Evolutionary conservation across 2,113 vertebrate species (phyloP), one percentile per base, ranked within the genome.

Genomic region (Mus musculus): DNA sequence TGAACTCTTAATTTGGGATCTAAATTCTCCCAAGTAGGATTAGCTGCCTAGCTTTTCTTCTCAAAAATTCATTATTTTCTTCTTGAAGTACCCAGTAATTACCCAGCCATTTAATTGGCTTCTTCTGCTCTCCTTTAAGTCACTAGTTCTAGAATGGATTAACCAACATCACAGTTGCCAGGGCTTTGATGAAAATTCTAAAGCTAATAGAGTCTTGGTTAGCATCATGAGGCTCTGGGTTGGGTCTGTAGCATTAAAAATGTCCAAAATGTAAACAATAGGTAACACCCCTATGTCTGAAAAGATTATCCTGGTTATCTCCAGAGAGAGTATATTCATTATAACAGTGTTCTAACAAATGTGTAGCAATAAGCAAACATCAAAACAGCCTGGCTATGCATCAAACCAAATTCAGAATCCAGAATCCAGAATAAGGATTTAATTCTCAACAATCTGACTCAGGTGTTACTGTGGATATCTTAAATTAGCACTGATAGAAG

Each of bases 71-170:
- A 16, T 94, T 95, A 46, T 22, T 54, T 94, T 94, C 69, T 96
- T 97, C 76, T 89, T 95, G 42, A 95, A 73, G 39, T 92, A 81
- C 72, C 69, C 59, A 73, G 42, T 88, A 85, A 75, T 93, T 89
- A 59, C 63, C 19, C 24, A 82, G 16, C 93, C 82, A 92, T 91
- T 81, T 76, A 96, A 12, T 33, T 93, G 77, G 20, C 78, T 76
- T 46, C 0, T 91, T 89, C 73, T 92, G 92, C 89, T 36, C 75
- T 90, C 16, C 67, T 52, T 86, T 91, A 94, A 89, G 63, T 69
- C 39, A 75, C 61, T 11, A 9, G 49, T 92, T 91, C 19, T 94
- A 39, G 2, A 61, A 19, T 92, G 36, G 5, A 26, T 95, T 90
- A 92, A 80, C 22, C 46, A 73, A 36, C 46, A 36, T 89, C 65